Conservation (phyloP, 2,888 invertebrate genomes). For the Sinotaia quadrata region DNA sequence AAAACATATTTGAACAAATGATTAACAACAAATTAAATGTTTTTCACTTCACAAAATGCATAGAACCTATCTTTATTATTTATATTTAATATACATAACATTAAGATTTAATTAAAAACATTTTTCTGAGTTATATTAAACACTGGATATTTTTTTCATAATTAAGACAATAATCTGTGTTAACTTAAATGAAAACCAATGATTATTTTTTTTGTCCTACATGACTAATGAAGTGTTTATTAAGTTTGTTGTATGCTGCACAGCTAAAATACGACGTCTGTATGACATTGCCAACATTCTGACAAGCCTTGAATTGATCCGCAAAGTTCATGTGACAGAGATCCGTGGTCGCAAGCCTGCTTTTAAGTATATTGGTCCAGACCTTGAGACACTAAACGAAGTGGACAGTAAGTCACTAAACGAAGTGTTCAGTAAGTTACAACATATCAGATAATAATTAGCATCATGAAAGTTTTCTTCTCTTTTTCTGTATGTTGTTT, state of each 20-base stretch:
- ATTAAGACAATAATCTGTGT: too few relatives aligned
- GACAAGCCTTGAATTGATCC: conserved; percentile 82
- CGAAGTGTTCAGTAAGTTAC: background rate
- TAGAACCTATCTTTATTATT: too few relatives aligned
- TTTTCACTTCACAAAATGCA: too few relatives aligned
- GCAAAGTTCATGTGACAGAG: conserved; percentile 78
- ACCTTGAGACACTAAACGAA: conserved; percentile 54
- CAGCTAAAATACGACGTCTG: conserved; percentile 81
- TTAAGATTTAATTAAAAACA: too few relatives aligned
- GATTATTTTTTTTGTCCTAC: too few relatives aligned
- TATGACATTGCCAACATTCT: conserved; percentile 87
- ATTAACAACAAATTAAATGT: too few relatives aligned
- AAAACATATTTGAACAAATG: too few relatives aligned
- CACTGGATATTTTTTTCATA: too few relatives aligned
- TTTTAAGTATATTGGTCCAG: conserved; percentile 78
- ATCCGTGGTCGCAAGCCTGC: conserved; percentile 79
- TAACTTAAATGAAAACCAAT: too few relatives aligned
- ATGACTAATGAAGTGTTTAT: too few relatives aligned
- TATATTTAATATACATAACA: too few relatives aligned
- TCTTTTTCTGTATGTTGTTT: background rate
- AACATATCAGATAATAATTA: background rate
- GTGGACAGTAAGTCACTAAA: conserved; percentile 43
- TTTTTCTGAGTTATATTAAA: too few relatives aligned
- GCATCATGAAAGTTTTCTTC: background rate
- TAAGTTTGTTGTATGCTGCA: conserved; percentile 59